These are phyloP conservation scores for Tenthredo notha DNA, from an alignment of 2,888 invertebrate species.

Conservation along the genomic window DNA sequence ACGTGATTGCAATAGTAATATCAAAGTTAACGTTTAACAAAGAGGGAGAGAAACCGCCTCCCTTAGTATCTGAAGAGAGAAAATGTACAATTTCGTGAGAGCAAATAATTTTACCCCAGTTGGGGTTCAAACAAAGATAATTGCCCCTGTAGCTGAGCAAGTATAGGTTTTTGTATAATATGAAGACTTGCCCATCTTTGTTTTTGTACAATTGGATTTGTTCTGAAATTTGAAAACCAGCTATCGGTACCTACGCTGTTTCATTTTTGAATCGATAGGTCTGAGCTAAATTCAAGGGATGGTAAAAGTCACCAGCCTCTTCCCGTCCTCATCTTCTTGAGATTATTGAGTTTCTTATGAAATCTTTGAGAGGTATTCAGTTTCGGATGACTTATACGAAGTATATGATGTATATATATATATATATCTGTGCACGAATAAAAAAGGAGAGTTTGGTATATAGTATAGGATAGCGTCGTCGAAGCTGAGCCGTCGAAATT, in stretches of 20 bases:
- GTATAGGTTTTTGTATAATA: neutral
- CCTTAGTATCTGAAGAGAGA: neutral
- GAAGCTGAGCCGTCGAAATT: conserved; percentile 39
- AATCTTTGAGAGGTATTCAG: neutral
- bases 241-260: neutral
- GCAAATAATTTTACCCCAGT: neutral
- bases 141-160: conserved; percentile 7
- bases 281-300: neutral
- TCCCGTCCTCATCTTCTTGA: neutral
- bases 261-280: neutral
- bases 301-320: neutral
- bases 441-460: neutral
- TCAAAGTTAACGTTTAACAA: neutral
- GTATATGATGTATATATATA: neutral
- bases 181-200: conserved; percentile 3
- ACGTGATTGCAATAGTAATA: conserved; percentile 24
- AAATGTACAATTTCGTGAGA: neutral
- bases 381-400: neutral
- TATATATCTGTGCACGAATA: neutral
- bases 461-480: neutral
- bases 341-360: neutral
- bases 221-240: neutral
- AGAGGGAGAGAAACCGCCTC: neutral
- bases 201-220: neutral
- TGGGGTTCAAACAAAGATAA: conserved; percentile 5